Evolutionary conservation across 2,797 vertebrate genomes (phyloP).

Genomic region (Sparidentex hasta): DNA sequence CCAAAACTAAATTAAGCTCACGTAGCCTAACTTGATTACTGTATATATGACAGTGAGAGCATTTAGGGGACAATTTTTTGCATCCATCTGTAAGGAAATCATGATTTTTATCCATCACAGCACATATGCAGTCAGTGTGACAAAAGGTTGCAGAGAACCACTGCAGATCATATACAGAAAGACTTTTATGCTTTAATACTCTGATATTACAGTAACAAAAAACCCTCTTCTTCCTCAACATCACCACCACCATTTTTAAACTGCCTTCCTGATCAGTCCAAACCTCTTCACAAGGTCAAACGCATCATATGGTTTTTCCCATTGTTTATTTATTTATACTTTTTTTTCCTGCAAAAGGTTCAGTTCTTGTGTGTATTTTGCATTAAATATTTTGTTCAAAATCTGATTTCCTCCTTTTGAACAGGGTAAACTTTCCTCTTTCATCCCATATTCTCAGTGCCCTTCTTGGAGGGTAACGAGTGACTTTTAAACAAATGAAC

Average conservation of each 20-base stretch:
- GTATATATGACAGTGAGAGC: constrained; percentile 11
- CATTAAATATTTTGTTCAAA: constrained; percentile 10
- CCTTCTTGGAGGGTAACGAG: constrained; percentile 36
- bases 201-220: background rate
- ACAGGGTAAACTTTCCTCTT: constrained; percentile 20
- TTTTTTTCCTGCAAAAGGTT: constrained; percentile 22
- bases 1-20: background rate
- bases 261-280: constrained; percentile 11
- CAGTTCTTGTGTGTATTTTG: constrained; percentile 48
- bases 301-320: constrained; percentile 32
- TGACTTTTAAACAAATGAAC: constrained; percentile 11
- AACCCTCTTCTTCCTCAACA: background rate
- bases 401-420: constrained; percentile 1
- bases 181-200: constrained; percentile 21
- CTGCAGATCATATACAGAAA: background rate
- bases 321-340: constrained; percentile 70
- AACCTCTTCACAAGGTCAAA: constrained; percentile 57
- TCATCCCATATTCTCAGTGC: constrained; percentile 17
- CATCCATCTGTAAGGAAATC: background rate
- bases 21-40: background rate
- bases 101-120: constrained; percentile 12
- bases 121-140: constrained; percentile 1
- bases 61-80: background rate
- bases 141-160: background rate
- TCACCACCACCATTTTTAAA: background rate